A percentile compares a stretch with the other conserved stretches of the same genome.
phyloP scores from a whole-genome alignment of 2,888 invertebrate genomes.

The Amblyjoppa fuscipennis region DNA sequence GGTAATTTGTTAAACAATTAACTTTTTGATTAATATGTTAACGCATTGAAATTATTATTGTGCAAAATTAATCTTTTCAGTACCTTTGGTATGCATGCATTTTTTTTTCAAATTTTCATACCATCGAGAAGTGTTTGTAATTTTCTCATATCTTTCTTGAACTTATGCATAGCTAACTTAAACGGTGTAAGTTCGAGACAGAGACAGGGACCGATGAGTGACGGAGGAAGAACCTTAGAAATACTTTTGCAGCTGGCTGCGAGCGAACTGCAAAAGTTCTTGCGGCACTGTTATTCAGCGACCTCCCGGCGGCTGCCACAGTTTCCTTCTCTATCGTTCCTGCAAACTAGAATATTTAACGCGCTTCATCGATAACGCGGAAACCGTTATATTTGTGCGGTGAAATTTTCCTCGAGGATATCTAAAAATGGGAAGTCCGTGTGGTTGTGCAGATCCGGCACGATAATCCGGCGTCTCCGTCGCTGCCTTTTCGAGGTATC shows the following conservation, averaged over 20 bases:
- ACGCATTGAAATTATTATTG: no score
- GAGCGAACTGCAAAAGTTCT: conserved; percentile 5
- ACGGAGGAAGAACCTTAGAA: conserved; percentile 1
- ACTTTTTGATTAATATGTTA: no score
- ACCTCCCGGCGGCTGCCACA: conserved; percentile 11
- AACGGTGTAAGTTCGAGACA: conserved; percentile 7
- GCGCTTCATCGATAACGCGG: neutral
- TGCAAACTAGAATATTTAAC: no score
- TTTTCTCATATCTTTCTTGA: no score
- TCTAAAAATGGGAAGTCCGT: neutral
- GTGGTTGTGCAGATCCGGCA: neutral
- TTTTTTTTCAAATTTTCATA: no score
- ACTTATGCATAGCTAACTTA: neutral
- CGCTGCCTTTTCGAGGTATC: conserved; percentile 25
- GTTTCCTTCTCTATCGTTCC: neutral
- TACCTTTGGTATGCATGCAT: no score
- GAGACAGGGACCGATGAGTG: neutral
- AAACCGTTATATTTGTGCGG: neutral
- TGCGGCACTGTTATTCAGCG: conserved; percentile 29
- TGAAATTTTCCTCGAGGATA: conserved; percentile 10
- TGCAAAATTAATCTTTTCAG: no score
- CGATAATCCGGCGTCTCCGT: conserved; percentile 29
- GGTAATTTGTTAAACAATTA: no score
- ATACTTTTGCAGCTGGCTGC: conserved; percentile 34
- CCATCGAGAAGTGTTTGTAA: no score